Percentiles rank a stretch among this genome's conserved stretches.
These are phyloP conservation scores for Leptopilina syphax DNA, from an alignment of 2,888 invertebrate genomes.

Conservation along the genomic window DNA sequence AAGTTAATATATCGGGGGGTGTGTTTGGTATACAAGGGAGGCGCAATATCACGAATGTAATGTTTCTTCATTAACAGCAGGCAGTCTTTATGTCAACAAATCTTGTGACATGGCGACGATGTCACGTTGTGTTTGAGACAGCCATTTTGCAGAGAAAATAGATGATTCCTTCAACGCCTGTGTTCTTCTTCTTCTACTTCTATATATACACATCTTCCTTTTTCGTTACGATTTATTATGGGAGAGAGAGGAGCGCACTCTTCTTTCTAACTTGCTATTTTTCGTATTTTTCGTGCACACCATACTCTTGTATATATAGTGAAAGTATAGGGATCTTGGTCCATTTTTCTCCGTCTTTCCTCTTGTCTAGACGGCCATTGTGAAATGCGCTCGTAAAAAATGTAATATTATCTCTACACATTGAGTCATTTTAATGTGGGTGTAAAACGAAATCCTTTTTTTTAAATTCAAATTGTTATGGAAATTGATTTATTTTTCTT, in stretches of 20 bases:
- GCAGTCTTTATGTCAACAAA: conserved; percentile 75
- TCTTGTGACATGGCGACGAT: conserved; percentile 61
- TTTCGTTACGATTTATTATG: conserved; percentile 58
- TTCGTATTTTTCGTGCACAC: neutral
- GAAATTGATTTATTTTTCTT: too few species aligned
- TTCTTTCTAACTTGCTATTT: conserved; percentile 48
- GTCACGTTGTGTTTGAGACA: conserved; percentile 47
- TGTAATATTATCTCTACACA: conserved; percentile 16
- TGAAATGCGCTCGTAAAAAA: conserved; percentile 54
- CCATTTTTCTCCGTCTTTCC: conserved; percentile 40
- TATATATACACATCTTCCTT: conserved; percentile 51
- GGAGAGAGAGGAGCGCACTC: conserved; percentile 50
- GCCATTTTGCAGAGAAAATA: conserved; percentile 66
- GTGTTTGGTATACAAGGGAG: conserved; percentile 54
- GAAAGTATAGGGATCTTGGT: conserved; percentile 2
- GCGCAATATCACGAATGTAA: conserved; percentile 71
- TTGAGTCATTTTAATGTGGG: too few species aligned
- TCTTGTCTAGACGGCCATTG: conserved; percentile 52
- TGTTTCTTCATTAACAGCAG: conserved; percentile 73
- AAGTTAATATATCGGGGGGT: conserved; percentile 9
- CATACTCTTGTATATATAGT: neutral
- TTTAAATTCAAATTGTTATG: too few species aligned
- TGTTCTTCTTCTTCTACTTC: conserved; percentile 45
- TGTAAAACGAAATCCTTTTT: too few species aligned
- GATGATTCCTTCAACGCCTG: conserved; percentile 60